Base-by-base conservation (phyloP, 2,888 invertebrate species). In the Thumatha senex region DNA sequence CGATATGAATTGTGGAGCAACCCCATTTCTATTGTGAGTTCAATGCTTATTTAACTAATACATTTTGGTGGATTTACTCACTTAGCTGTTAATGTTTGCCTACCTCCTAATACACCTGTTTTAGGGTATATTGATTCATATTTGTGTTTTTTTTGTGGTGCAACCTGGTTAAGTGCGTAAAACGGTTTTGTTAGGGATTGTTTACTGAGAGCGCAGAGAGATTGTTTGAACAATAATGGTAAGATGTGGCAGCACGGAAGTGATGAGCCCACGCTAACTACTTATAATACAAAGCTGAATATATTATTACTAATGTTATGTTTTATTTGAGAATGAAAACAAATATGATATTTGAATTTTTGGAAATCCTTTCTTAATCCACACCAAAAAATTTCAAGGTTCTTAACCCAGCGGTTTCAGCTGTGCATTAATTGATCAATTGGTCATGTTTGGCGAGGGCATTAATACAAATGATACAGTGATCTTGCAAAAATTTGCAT, bases 181-280 rank as follows among this genome's bases (percentile, higher is more conserved):
- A 36, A 36, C 8, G 9, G 13, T 36, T 40, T 18, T 40, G 18
- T 40, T 70, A 60, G 42, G 44, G 46, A 50, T 58, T 50, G 45
- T 65, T 58, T 61, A 40, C 34, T 46, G 39, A 40, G 40, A 57
- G 58, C 46, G 46, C 55, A 31, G 45, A 15, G 40, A 34, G 46
- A 49, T 59, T 46, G 47, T 65, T 63, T 58, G 43, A 40, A 24
- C 1, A 35, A 41, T 29, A 43, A 36, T 72, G 72, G 52, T 72
- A 63, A 56, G 72, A 69, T 69, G 59, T 74, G 76, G 64, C 76
- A 14, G 34, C 40, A 43, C 44, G 80, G 78, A 78, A 55, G 51
- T 40, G 55, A 39, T 56, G 46, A 46, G 15, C 7, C 33, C 14
- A 64, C 58, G 56, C 51, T 55, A 67, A 67, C 59, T 63, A 51